phyloP scores from a whole-genome alignment of 1,140 invertebrate genomes.

The Leptinotarsa defecta region DNA sequence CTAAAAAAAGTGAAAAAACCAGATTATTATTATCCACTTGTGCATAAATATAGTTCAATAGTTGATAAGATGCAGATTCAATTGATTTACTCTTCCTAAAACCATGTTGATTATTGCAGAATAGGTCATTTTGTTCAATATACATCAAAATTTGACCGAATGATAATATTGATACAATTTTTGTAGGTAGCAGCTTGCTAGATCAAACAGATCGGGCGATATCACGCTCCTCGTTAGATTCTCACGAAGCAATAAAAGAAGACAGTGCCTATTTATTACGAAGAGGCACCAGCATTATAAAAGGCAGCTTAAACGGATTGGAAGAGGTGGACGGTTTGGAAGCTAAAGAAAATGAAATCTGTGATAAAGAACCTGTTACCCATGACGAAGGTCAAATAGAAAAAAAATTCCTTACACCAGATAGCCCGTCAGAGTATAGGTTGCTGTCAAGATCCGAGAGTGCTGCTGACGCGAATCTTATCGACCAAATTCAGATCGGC shows the following conservation, averaged over 20 bases:
- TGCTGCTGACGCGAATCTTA: slow-evolving; percentile 74
- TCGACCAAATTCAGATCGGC: slow-evolving; percentile 68
- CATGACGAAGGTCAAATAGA: slow-evolving; percentile 34
- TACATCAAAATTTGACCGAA: neutral
- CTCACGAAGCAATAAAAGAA: slow-evolving; percentile 56
- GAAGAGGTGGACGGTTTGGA: slow-evolving; percentile 31
- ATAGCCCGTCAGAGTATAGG: slow-evolving; percentile 61
- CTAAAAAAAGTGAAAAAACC: too few relatives aligned
- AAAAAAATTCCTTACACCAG: slow-evolving; percentile 55
- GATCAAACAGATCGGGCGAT: slow-evolving; percentile 59
- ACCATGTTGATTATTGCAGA: too few relatives aligned
- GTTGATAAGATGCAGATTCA: too few relatives aligned
- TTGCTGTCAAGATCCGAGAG: slow-evolving; percentile 64
- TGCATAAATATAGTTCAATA: too few relatives aligned
- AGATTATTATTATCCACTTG: too few relatives aligned
- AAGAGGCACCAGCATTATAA: slow-evolving; percentile 67
- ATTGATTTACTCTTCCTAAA: too few relatives aligned
- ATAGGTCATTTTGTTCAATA: too few relatives aligned
- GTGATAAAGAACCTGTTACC: slow-evolving; percentile 12
- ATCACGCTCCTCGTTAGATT: slow-evolving; percentile 60
- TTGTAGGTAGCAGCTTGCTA: slow-evolving; percentile 54
- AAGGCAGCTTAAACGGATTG: slow-evolving; percentile 52
- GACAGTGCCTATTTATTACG: slow-evolving; percentile 64
- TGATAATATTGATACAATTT: neutral
- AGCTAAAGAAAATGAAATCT: slow-evolving; percentile 19